Conservation (phyloP, 64 coral and sea anemone genomes). For the Montipora foliosa region DNA sequence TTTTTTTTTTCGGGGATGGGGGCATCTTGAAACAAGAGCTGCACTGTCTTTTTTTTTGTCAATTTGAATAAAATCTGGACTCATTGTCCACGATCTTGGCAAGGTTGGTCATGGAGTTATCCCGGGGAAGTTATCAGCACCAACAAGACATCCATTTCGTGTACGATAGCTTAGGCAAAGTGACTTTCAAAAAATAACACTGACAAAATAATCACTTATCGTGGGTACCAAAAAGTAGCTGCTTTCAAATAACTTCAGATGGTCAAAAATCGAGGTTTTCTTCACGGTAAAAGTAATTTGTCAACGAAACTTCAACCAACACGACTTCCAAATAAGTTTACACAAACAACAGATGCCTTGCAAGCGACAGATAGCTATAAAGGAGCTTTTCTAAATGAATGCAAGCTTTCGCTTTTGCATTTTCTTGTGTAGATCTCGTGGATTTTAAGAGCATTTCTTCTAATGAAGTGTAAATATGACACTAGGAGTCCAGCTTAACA, state of each 20-base stretch:
- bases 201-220: not conserved
- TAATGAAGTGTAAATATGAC: not conserved
- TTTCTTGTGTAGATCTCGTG: not conserved
- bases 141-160: too few relatives aligned
- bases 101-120: too few relatives aligned
- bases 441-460: not conserved
- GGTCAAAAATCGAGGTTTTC: not conserved
- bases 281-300: not conserved
- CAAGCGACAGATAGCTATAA: not conserved
- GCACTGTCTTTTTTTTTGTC: too few relatives aligned
- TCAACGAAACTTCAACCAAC: not conserved
- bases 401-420: not conserved
- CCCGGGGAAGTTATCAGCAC: too few relatives aligned
- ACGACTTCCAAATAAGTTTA: not conserved
- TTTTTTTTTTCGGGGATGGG: too few relatives aligned
- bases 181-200: not conserved
- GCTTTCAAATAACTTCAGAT: not conserved
- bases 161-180: too few relatives aligned
- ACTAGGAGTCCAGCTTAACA: not conserved
- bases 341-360: not conserved
- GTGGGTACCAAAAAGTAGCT: not conserved
- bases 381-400: too few relatives aligned
- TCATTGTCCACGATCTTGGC: too few relatives aligned
- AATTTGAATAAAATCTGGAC: too few relatives aligned
- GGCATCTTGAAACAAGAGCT: too few relatives aligned